A percentile compares a stretch with the other conserved stretches of the same genome.
phyloP scores from a whole-genome alignment of 2,113 vertebrate species.

The Reinhardtius hippoglossoides region DNA sequence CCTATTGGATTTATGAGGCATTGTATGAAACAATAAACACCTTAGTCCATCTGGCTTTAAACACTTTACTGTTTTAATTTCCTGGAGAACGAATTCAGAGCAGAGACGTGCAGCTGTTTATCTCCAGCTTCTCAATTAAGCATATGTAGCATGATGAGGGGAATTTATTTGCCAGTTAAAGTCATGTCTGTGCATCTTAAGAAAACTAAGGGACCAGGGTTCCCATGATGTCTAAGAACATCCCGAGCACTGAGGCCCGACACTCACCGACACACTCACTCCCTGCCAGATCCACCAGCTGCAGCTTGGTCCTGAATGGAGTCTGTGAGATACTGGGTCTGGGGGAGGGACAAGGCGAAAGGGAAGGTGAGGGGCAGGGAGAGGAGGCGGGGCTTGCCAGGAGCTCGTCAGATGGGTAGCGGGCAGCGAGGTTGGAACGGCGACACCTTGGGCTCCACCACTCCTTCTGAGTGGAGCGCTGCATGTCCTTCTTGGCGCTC shows the following conservation, averaged over 20 bases:
- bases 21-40: background rate
- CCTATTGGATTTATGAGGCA: background rate
- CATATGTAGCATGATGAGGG: too few species aligned
- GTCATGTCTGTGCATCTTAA: too few species aligned
- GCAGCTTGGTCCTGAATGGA: conserved; percentile 80
- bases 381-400: conserved; percentile 64
- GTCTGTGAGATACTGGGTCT: conserved; percentile 64
- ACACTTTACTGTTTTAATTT: background rate
- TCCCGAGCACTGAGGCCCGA: background rate
- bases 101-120: background rate
- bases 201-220: background rate
- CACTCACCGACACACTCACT: conserved; percentile 86
- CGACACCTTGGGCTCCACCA: conserved; percentile 80
- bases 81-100: background rate
- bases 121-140: background rate
- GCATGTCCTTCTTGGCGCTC: conserved; percentile 66
- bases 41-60: background rate
- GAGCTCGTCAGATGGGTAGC: conserved; percentile 45
- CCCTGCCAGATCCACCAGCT: conserved; percentile 89
- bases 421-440: conserved; percentile 60
- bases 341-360: conserved; percentile 72
- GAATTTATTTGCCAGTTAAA: too few species aligned
- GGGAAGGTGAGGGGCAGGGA: conserved; percentile 61
- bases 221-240: background rate
- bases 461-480: conserved; percentile 60